Base-by-base conservation (phyloP, 1,140 invertebrate genomes). In the Drosophila murphyi region DNA sequence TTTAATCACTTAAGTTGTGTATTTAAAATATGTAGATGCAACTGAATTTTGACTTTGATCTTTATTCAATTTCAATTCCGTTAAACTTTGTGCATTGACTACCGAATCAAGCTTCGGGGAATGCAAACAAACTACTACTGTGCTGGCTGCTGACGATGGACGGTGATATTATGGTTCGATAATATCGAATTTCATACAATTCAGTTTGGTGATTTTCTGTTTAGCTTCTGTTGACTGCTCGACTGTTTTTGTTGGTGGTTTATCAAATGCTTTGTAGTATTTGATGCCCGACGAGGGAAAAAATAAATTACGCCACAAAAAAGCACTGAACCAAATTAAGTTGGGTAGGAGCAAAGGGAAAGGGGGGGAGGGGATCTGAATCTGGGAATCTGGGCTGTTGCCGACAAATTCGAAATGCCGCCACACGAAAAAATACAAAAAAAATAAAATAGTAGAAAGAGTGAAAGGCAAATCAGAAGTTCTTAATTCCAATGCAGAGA, bases 401-500 rank as follows among this genome's bases (percentile, higher is more conserved):
- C 62, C 65, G 57, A 39, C 76, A 82, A 88, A 89, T 77, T 80
- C 72, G 55, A 88, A 83, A 85, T 50, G 74, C 82, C 82, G 78
- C 56, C 72, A 80, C 59, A 82, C 59, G 47, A 67, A 20, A 62
- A 34, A 47, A 41, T 12, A 12, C 12, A 64, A 74, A 75, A 54
- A 67, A 64, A 71, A 71, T 48, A 64, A 78, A 82, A 75, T 88
- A 71, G 85, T 83, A 69, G 85, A 83, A 80, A 83, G 83, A 83
- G 80, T 88, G 80, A 89, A 80, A 89, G 80, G 82, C 80, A 86
- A 87, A 85, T 85, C 82, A 73, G 73, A 83, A 73, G 80, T 83
- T 57, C 74, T 88, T 88, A 88, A 89, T 88, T 82, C 85, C 80
- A 83, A 65, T 35, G 48, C 63, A 68, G 41, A 43, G 41, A 55